Evolutionary conservation across 2,797 vertebrate species (phyloP), one percentile per base, ranked within the genome.

Genomic region (Champsocephalus esox): DNA sequence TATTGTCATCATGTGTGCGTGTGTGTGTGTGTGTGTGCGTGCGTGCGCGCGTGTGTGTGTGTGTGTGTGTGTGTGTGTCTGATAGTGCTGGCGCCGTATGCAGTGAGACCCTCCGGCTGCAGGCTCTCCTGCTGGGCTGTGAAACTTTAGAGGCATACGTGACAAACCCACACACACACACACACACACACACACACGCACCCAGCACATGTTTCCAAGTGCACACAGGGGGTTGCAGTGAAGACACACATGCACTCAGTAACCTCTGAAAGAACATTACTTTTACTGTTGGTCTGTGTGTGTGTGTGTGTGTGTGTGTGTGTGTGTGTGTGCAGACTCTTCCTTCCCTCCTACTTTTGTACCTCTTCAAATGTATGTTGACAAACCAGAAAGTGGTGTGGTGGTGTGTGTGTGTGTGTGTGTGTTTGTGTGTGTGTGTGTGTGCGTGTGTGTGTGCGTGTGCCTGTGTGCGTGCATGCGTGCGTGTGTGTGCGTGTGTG

Each of bases 81-180:
- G 77, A 70, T 82, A 73, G 69, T 70, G 68, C 77, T 79, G 85
- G 85, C 79, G 80, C 83, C 68, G 66, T 77, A 80, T 76, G 75
- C 78, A 85, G 78, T 77, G 85, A 82, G 80, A 84, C 78, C 77
- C 70, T 75, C 65, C 54, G 63, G 75, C 80, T 82, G 45, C 72
- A 82, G 75, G 79, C 75, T 75, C 60, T 77, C 82, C 84, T 79
- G 60, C 87, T 73, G 87, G 73, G 85, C 83, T 87, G 88, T 90
- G 87, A 91, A 91, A 89, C 88, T 89, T 87, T 82, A 86, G 88
- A 87, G 79, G 68, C 75, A 74, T 77, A 85, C 52, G 56, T 83
- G 81, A 89, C 69, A 72, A 82, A 49, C 66, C 66, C 16, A 60
- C 66, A 73, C 66, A 54, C 58, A 16, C 60, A 24, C 24, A 24